Base-by-base conservation (phyloP, 2,888 invertebrate genomes). In the Blomia tropicalis region DNA sequence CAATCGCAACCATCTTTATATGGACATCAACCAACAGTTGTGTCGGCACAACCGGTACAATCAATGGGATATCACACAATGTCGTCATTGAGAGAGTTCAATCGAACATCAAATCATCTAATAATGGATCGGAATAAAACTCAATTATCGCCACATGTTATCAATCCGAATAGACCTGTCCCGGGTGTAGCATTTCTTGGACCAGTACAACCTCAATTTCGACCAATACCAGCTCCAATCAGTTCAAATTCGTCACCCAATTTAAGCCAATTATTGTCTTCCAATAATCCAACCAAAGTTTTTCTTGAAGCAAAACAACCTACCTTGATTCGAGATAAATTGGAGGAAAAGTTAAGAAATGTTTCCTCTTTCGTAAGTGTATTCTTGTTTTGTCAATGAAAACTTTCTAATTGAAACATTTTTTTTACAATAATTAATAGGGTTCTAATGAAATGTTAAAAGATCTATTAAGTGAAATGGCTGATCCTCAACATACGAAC, bases 241-340 rank as follows among this genome's bases (percentile, higher is more conserved):
- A 36, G 17, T 7, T 36, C 36, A 25, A 22, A 47, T 14, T 19
- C 51, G 22, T 11, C 51, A n/a, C 51, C 51, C 51, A 47, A 47
- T 27, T n/a, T 47, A 14, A 47, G 51, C n/a, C 51, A 47, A 27
- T n/a, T 47, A 11, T n/a, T 47, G 51, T 7, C 51, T 22, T 47
- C 51, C 36, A 36, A 36, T 17, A 36, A 36, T 47, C 7, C 23
- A 7, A 22, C 7, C 5, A 47, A 47, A n/a, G n/a, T 47, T 47
- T 11, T 47, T 11, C 51, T 47, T 19, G 51, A 47, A 47, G 51
- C 51, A 27, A 47, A 47, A 27, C 51, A 47, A n/a, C 51, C 51
- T 11, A 47, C 51, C 23, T 11, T 47, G 51, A 47, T 47, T 27
- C 22, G 51, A 47, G 51, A 47, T 19, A 47, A 47, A n/a, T 14